Evolutionary conservation across 2,113 vertebrate genomes (phyloP), one percentile per base, ranked within the genome.

Genomic region (Cyphomyrus discorhynchus): DNA sequence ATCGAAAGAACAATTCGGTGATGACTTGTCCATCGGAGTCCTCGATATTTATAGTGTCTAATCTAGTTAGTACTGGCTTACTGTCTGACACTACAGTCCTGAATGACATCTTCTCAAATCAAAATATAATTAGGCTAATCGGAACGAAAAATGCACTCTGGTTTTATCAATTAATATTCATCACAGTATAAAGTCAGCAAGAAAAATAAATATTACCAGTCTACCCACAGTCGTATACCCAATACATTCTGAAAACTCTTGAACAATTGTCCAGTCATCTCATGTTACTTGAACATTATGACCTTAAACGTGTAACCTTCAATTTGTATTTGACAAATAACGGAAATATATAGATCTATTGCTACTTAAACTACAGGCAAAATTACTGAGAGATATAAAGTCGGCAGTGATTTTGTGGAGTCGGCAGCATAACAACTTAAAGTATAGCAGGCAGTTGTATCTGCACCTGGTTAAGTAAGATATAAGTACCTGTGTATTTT

Each of bases 401-500:
- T 82, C 19, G 39, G 74, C 27, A 39, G 74, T 80, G 35, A 42
- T 80, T 42, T 15, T 15, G 35, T 8, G 4, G 35, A 80, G 74
- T 80, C 35, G 11, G 39, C 19, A 47, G 24, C 83, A 86, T 46
- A 86, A 50, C 2, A 11, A 46, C 17, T n/a, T 50, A n/a, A 86
- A 49, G 42, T 27, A 56, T 21, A 49, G 24, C n/a, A 52, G 46
- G 2, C 24, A 52, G 27, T 56, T 47, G 13, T 52, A 35, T 52
- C 7, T 24, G 85, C 85, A 53, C 13, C 15, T 86, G 42, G 49
- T 52, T 31, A 31, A 86, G 21, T 42, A 46, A 66, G 8, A 17
- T 88, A 31, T 42, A 83, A 83, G 56, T 82, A 96, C 95, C 95
- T 95, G 92, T 96, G 94, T 88, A 96, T 94, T 92, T 95, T 96